Evolutionary conservation across 2,113 vertebrate species (phyloP), one percentile per base, ranked within the genome.

Genomic region (Salvelinus fontinalis): DNA sequence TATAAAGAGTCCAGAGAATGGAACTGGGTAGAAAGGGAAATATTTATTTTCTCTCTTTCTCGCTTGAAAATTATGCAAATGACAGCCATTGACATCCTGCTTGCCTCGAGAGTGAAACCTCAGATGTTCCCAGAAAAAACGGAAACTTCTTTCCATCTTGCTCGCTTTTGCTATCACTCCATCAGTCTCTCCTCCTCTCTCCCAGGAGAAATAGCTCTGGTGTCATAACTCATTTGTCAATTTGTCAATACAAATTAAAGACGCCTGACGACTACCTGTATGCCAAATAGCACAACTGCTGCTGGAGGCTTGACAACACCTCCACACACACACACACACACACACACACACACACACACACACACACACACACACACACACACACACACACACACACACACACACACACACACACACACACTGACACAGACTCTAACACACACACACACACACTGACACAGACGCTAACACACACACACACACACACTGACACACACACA

Each of bases 171-270:
- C 34, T 48, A 39, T 69, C 67, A 34, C 59, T 74, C 49, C 51
- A n/a, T 74, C 69, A 48, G 14, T 39, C 39, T 20, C 66, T 57
- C 69, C 31, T 20, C 24, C 83, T 81, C 81, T 89, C 85, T 89
- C 88, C 83, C 79, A 78, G 78, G 84, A 34, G 79, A 82, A 90
- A 81, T 78, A 67, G 84, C 85, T 84, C 85, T 83, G 29, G 80
- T 92, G 89, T 91, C 87, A 92, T 81, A 93, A 93, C 86, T 90
- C 89, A 90, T 92, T 93, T 90, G 88, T 93, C 87, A 91, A 73
- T 87, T 91, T 85, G 85, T 88, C 86, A 89, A 92, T 89, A 89
- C 88, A 87, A 93, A 91, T 92, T 89, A 90, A 89, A 89, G 85
- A 78, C 26, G 79, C 81, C 80, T 87, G 88, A 90, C 77, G 84